Evolutionary conservation across 1,140 invertebrate species (phyloP).

Genomic region (Atta texana): DNA sequence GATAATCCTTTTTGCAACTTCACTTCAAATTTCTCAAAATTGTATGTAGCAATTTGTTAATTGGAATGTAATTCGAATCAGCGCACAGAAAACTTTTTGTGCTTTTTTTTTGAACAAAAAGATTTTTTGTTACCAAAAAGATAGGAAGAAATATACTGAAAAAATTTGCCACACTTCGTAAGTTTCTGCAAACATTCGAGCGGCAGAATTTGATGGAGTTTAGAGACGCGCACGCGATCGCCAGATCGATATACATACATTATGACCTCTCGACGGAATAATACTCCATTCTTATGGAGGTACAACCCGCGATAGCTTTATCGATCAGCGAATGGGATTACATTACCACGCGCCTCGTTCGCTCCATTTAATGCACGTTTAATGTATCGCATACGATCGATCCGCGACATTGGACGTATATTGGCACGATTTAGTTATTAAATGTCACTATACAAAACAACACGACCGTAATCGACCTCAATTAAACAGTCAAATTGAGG

Average conservation of each 20-base stretch:
- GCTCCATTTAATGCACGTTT: slow-evolving; percentile 33
- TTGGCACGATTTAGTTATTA: slow-evolving; percentile 44
- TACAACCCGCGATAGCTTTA: slow-evolving; percentile 11
- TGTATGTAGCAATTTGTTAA: not conserved
- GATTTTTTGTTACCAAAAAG: not conserved
- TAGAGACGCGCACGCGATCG: slow-evolving; percentile 8
- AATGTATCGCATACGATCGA: slow-evolving; percentile 10
- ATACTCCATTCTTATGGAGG: slow-evolving; percentile 19
- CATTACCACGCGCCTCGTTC: slow-evolving; percentile 12
- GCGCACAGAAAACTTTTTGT: not conserved
- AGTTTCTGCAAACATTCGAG: not conserved
- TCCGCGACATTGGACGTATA: not conserved
- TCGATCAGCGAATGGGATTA: slow-evolving; percentile 32
- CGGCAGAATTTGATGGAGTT: slow-evolving; percentile 8
- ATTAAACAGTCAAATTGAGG: not conserved
- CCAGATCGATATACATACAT: slow-evolving; percentile 17
- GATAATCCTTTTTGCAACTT: not conserved
- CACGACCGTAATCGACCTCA: not conserved
- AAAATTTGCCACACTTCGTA: not conserved
- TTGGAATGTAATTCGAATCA: no score
- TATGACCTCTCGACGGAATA: slow-evolving; percentile 15
- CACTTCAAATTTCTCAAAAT: not conserved
- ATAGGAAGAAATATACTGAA: not conserved
- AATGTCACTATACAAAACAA: not conserved
- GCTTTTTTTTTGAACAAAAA: not conserved